phyloP scores from a whole-genome alignment of 1,140 invertebrate species.

The Drosophila chauvacae region DNA sequence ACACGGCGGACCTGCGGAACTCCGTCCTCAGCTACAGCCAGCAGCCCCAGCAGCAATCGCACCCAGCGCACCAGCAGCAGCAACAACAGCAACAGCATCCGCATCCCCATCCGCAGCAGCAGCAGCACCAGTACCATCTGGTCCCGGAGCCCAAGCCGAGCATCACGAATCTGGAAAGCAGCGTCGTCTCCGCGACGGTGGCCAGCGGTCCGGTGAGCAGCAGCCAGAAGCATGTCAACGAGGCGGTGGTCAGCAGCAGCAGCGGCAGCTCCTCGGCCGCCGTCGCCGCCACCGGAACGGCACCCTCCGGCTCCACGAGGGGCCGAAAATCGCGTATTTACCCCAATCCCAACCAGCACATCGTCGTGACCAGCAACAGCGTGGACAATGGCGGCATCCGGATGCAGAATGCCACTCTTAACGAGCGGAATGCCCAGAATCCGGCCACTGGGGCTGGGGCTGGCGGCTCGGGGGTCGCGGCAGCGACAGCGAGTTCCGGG shows the following conservation, averaged over 20 bases:
- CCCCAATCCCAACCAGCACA: slow-evolving; percentile 81
- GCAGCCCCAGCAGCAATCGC: slow-evolving; percentile 66
- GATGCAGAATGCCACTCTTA: slow-evolving; percentile 72
- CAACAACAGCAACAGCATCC: slow-evolving; percentile 63
- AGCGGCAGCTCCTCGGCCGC: slow-evolving; percentile 25
- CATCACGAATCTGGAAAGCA: slow-evolving; percentile 49
- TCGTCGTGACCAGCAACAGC: slow-evolving; percentile 80
- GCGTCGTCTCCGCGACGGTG: slow-evolving; percentile 24
- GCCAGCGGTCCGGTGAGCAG: slow-evolving; percentile 31
- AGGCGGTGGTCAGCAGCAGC: slow-evolving; percentile 72
- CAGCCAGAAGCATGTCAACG: slow-evolving; percentile 62
- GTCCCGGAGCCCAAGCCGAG: slow-evolving; percentile 53
- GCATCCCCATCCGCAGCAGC: slow-evolving; percentile 56
- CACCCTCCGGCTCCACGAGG: slow-evolving; percentile 70
- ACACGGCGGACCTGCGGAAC: slow-evolving; percentile 72
- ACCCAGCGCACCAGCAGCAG: slow-evolving; percentile 57
- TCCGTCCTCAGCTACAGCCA: slow-evolving; percentile 80
- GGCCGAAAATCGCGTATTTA: slow-evolving; percentile 80
- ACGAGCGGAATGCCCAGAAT: slow-evolving; percentile 60
- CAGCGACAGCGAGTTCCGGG: slow-evolving; percentile 24
- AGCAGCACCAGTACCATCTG: slow-evolving; percentile 66
- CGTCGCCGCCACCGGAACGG: slow-evolving; percentile 25
- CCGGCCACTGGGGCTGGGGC: slow-evolving; percentile 1
- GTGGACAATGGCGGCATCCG: slow-evolving; percentile 79
- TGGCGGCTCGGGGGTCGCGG: slow-evolving; percentile 4